Percentiles rank a stretch among this genome's conserved stretches.
phyloP scores from a whole-genome alignment of 2,888 invertebrate species.

The Fragum sueziense region DNA sequence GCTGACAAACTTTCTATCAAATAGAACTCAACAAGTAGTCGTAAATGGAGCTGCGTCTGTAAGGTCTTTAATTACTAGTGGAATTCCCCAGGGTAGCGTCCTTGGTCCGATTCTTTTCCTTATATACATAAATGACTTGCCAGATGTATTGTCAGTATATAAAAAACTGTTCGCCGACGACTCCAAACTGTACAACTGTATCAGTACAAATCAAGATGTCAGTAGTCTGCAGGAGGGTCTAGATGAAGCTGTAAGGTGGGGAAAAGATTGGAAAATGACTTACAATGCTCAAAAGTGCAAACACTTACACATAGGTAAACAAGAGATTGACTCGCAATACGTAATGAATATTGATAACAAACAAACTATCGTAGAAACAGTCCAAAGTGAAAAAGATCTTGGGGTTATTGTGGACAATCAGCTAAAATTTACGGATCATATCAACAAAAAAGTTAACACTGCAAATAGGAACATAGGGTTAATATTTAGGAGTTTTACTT shows the following conservation, averaged over 20 bases:
- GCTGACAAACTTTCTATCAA: background rate
- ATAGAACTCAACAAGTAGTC: background rate
- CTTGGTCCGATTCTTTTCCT: background rate
- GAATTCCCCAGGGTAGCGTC: background rate
- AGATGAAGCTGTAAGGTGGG: background rate
- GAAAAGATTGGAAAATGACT: background rate
- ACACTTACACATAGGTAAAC: background rate
- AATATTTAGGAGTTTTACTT: background rate
- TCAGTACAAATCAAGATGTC: background rate
- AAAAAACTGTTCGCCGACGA: constrained; percentile 4
- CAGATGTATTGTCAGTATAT: too few species aligned
- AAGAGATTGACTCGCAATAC: background rate
- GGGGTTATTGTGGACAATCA: background rate
- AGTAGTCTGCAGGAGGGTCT: constrained; percentile 6
- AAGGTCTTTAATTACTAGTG: background rate
- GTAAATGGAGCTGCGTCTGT: background rate
- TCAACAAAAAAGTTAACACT: background rate
- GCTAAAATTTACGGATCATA: background rate
- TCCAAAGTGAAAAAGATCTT: too few species aligned
- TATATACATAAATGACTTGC: background rate
- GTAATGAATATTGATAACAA: background rate
- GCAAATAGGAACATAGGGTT: background rate
- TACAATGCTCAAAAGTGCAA: too few species aligned
- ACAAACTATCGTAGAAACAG: too few species aligned
- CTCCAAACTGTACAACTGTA: background rate